Percentiles rank a stretch among this genome's conserved stretches.
Evolutionary conservation across 2,797 vertebrate genomes (phyloP).

Genomic region (Acridotheres tristis): DNA sequence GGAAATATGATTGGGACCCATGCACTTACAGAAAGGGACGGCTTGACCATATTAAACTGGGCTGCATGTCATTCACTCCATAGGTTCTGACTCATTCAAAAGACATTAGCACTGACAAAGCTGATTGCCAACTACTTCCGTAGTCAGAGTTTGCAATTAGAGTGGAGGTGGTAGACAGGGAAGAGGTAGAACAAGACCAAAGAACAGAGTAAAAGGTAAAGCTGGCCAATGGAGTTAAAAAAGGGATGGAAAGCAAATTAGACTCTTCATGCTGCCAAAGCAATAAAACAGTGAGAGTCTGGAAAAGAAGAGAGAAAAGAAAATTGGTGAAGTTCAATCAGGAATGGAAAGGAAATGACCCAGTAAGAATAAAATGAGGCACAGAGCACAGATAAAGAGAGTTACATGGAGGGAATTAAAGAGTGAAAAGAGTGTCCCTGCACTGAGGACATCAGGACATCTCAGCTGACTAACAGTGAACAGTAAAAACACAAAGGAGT

Average conservation of each 20-base stretch:
- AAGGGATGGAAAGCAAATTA: constrained; percentile 14
- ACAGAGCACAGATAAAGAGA: background rate
- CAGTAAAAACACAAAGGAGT: background rate
- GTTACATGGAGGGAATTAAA: background rate
- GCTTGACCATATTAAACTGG: background rate
- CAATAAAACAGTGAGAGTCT: constrained; percentile 14
- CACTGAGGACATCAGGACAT: background rate
- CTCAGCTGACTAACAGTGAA: background rate
- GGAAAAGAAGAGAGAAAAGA: background rate
- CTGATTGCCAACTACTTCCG: background rate
- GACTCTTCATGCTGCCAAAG: constrained; percentile 8
- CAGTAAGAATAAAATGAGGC: constrained; percentile 23
- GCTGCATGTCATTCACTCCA: background rate
- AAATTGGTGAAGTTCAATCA: constrained; percentile 24
- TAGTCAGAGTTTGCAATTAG: constrained; percentile 4
- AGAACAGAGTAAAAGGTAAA: constrained; percentile 13
- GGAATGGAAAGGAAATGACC: background rate
- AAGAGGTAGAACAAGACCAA: constrained; percentile 9
- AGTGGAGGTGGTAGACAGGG: background rate
- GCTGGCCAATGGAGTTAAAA: background rate
- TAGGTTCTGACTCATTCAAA: constrained; percentile 27
- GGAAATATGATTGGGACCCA: background rate
- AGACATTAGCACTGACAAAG: background rate
- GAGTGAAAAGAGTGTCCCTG: background rate
- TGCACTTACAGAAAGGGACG: background rate